Percentiles rank a stretch among this genome's conserved stretches.
These are phyloP conservation scores for Heptranchias perlo DNA, from an alignment of 2,113 vertebrate species.

Conservation along the genomic window DNA sequence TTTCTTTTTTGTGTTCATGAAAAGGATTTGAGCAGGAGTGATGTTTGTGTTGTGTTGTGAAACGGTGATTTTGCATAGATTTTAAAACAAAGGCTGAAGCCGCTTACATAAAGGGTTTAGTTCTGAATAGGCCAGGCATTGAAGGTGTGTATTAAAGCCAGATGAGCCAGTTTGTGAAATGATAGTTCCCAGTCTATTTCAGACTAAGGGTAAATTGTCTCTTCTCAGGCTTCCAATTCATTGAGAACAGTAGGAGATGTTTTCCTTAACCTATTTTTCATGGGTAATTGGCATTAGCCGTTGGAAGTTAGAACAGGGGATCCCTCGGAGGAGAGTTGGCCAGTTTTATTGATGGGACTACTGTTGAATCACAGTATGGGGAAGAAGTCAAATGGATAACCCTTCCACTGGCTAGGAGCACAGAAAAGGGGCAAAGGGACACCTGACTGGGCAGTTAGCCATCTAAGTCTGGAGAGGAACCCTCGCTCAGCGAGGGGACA, in stretches of 20 bases:
- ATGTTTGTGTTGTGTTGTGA: background rate
- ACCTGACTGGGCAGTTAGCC: background rate
- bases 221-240: background rate
- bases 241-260: background rate
- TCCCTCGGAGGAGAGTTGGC: background rate
- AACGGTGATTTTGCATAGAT: background rate
- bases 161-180: background rate
- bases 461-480: background rate
- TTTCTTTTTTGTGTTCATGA: background rate
- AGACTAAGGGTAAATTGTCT: background rate
- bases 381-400: too few species aligned
- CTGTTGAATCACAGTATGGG: too few species aligned
- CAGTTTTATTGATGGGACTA: background rate
- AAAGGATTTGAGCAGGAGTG: background rate
- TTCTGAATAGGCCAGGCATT: background rate
- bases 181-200: background rate
- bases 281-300: background rate
- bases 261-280: background rate
- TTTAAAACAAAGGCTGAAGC: background rate
- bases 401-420: background rate
- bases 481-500: too few species aligned
- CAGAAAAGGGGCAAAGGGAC: background rate
- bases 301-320: background rate
- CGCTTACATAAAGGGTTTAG: background rate
- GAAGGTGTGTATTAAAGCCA: background rate